These are phyloP conservation scores for Nemurella pictetii DNA, from an alignment of 2,888 invertebrate genomes.

Conservation along the genomic window DNA sequence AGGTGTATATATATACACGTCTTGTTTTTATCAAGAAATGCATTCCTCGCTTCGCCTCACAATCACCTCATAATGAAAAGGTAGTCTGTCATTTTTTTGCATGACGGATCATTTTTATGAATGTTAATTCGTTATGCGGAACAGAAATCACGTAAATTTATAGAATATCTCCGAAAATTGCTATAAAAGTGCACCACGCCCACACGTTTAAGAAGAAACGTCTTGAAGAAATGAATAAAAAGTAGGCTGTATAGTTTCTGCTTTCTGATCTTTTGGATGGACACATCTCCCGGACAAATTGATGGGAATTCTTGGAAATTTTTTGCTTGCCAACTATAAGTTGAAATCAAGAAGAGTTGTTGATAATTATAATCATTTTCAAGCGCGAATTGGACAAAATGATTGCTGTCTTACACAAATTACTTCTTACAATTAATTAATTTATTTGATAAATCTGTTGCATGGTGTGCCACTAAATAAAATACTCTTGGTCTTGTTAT, in stretches of 20 bases:
- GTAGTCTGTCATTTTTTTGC: slow-evolving; percentile 32
- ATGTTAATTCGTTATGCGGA: slow-evolving; percentile 19
- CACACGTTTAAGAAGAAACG: not conserved
- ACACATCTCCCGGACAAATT: not conserved
- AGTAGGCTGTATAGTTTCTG: too few species aligned
- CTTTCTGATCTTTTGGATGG: not conserved
- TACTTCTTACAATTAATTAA: too few species aligned
- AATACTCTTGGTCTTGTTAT: too few species aligned
- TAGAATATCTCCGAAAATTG: slow-evolving; percentile 25
- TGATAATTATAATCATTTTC: too few species aligned
- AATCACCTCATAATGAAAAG: slow-evolving; percentile 26
- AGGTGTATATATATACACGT: slow-evolving; percentile 5
- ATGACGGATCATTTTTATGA: slow-evolving; percentile 29
- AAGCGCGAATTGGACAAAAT: too few species aligned
- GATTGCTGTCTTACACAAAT: too few species aligned
- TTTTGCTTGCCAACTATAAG: too few species aligned
- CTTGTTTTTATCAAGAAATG: not conserved
- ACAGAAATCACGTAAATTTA: slow-evolving; percentile 28
- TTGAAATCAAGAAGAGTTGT: too few species aligned
- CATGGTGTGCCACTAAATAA: too few species aligned
- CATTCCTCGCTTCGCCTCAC: slow-evolving; percentile 22
- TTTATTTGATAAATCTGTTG: too few species aligned
- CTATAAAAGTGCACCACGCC: slow-evolving; percentile 7
- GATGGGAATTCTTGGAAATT: slow-evolving; percentile 1
- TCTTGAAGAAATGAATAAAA: not conserved